Base-by-base conservation (phyloP, 2,113 vertebrate species). In the Notiomystis cincta region DNA sequence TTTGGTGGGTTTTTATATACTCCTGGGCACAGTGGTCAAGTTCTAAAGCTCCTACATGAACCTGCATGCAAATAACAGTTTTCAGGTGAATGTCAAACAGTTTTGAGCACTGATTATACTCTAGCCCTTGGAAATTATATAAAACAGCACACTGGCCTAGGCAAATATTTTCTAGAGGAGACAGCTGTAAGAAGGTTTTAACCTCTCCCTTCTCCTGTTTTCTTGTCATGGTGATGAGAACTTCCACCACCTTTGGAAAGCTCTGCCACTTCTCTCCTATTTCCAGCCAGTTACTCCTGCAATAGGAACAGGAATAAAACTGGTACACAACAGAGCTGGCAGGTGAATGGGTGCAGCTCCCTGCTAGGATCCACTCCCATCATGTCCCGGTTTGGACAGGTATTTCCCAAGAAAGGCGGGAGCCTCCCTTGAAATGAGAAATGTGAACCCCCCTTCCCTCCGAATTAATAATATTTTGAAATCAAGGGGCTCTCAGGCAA, bases 281-380 rank as follows among this genome's bases (percentile, higher is more conserved):
- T 77, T 69, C 38, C 53, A 89, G 15, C 12, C 37, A n/a, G 65
- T 33, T 20, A 13, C 11, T 23, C 4, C 24, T 7, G 1, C 17
- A 24, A 30, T 0, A 3, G 35, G 25, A 50, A 28, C 15, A 16
- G 50, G 72, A 69, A 50, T 58, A 47, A 64, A 87, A 69, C 13
- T 10, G 37, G 6, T 21, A 35, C 3, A 18, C 0, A 2, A 20
- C 11, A 33, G 30, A 50, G n/a, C 7, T 6, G 21, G 58, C 33
- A 64, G 25, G 21, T 15, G 19, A 37, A 37, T 6, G 38, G 30
- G 19, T 56, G 42, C 3, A 0, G n/a, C n/a, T 78, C 15, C n/a
- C 30, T 91, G 60, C 27, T 17, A 24, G 21, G 15, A 35, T 35
- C 60, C 38, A 17, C n/a, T 54, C 5, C 3, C 25, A 17, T 38